Evolutionary conservation across 2,888 invertebrate genomes (phyloP), one percentile per base, ranked within the genome.

Genomic region (Acronicta alni): DNA sequence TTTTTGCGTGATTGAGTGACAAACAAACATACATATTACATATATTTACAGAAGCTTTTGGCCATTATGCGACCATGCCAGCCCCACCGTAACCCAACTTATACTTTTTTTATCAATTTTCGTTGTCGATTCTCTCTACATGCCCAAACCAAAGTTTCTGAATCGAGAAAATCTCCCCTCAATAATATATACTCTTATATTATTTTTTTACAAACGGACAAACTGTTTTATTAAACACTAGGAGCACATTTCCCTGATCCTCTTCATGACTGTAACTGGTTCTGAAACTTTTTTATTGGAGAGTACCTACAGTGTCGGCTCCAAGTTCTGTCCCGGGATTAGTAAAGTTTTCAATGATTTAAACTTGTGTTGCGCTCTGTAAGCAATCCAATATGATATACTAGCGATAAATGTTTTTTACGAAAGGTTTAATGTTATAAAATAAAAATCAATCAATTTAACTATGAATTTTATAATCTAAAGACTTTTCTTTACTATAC

Each of bases 281-380:
- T 39, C 52, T 54, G 14, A 14, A 18, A 8, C 8, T 14, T 62
- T 72, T 74, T 74, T 74, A 65, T 69, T 48, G 17, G 45, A 57
- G 20, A 30, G n/a, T n/a, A n/a, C 30, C 20, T 52, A 52, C 51
- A 51, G 32, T 38, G 5, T 10, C 16, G 30, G 38, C 15, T 39
- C 14, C 16, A 59, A 57, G 49, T 65, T 69, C 17, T n/a, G 48
- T 14, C 17, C n/a, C 15, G 12, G 55, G 70, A 74, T 74, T 73
- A 72, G 47, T 38, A 62, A 72, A 69, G 66, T 74, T 72, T 56
- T 17, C 39, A 39, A 41, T 60, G 60, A 69, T 65, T 67, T 56
- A 57, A 72, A 65, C 42, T 70, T 61, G 37, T 38, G 53, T 52
- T 75, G 53, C 55, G 54, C 41, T 70, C 56, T 67, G 67, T 68